These are phyloP conservation scores for Machaerirhynchus nigripectus DNA, from an alignment of 2,113 vertebrate species.

Conservation along the genomic window DNA sequence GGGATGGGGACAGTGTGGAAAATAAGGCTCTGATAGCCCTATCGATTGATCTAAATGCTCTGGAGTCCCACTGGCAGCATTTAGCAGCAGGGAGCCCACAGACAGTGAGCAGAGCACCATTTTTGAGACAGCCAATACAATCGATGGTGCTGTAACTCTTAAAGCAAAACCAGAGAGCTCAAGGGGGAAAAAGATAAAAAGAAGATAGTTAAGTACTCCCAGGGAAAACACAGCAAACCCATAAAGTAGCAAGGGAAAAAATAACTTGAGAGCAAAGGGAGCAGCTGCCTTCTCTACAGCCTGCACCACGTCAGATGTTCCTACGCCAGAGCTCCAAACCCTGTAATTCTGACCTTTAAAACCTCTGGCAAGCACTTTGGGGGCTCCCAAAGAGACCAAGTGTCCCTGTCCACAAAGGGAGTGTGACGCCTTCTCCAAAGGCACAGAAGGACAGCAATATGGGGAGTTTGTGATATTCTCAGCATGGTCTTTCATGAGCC, in stretches of 20 bases:
- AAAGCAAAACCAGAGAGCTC: slow-evolving; percentile 32
- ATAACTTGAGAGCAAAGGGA: background rate
- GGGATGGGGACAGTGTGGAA: slow-evolving; percentile 2
- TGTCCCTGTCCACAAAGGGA: background rate
- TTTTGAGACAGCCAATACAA: slow-evolving; percentile 33
- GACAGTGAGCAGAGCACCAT: slow-evolving; percentile 17
- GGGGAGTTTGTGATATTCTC: background rate
- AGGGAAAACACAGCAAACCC: background rate
- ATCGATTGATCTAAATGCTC: slow-evolving; percentile 54
- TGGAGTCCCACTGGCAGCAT: slow-evolving; percentile 52
- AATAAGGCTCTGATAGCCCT: slow-evolving; percentile 29
- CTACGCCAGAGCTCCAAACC: background rate
- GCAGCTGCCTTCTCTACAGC: background rate
- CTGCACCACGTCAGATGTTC: background rate
- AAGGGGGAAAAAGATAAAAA: background rate
- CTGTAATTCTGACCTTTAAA: background rate
- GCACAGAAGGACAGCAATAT: background rate
- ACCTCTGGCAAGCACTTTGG: background rate
- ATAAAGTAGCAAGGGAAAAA: background rate
- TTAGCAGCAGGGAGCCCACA: slow-evolving; percentile 44
- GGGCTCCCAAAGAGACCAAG: background rate
- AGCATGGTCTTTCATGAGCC: background rate
- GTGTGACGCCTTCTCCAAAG: background rate
- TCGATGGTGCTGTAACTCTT: slow-evolving; percentile 34
- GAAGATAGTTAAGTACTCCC: background rate